Base-by-base conservation (phyloP, 2,797 vertebrate species). In the Pipistrellus pygmaeus region DNA sequence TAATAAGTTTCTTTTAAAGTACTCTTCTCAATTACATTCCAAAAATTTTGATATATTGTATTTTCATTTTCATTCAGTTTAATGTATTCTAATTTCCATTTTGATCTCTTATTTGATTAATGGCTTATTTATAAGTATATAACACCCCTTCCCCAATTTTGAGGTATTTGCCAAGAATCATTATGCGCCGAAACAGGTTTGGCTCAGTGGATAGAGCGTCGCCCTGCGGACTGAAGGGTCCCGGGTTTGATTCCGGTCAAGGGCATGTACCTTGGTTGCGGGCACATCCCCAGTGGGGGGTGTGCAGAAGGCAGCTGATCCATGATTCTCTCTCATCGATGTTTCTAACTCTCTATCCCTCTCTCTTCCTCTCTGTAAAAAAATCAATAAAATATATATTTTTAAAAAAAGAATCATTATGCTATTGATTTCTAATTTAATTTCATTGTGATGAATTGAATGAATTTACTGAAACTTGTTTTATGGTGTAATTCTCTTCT, bases 361-460 rank as follows among this genome's bases (percentile, higher is more conserved):
- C n/a, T n/a, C n/a, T n/a, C n/a, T n/a, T n/a, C n/a, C n/a, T n/a
- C n/a, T n/a, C n/a, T n/a, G n/a, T n/a, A n/a, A n/a, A n/a, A n/a
- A n/a, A n/a, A n/a, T n/a, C n/a, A n/a, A n/a, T n/a, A n/a, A n/a
- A n/a, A n/a, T n/a, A n/a, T n/a, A n/a, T n/a, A n/a, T n/a, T n/a
- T n/a, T n/a, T n/a, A n/a, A n/a, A n/a, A n/a, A n/a, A 90, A 89
- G 48, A 64, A 53, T 83, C 32, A 41, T 69, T 75, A 38, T 73
- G 27, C 51, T 88, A 72, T n/a, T 55, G 35, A 91, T 75, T 76
- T 87, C 21, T 77, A 71, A 92, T 85, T 92, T 80, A 85, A 85
- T 80, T 73, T 80, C 20, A n/a, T 15, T 62, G 23, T 55, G 46
- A 21, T 81, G 20, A 62, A 35, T 27, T 92, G 44, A 81, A 72